Evolutionary conservation across 2,113 vertebrate species (phyloP).

Genomic region (Cygnus atratus): DNA sequence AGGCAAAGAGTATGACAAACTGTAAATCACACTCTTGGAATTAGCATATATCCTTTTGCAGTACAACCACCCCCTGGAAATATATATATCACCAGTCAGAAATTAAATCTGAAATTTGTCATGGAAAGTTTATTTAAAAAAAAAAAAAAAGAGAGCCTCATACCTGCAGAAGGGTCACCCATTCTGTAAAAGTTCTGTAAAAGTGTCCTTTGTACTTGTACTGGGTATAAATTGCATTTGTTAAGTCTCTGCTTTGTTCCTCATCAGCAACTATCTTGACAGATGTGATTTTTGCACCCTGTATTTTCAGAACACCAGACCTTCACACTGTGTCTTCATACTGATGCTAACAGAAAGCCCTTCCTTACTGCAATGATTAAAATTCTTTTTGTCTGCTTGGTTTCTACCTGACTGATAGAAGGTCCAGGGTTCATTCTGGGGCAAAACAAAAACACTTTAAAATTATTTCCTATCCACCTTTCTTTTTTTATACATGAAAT

Average conservation of each 20-base stretch:
- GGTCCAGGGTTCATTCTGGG: neutral
- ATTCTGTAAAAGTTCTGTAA: neutral
- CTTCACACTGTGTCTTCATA: neutral
- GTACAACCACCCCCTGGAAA: neutral
- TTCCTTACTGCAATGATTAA: neutral
- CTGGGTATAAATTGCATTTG: neutral
- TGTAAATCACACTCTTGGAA: neutral
- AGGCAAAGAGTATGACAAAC: neutral
- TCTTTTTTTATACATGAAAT: neutral
- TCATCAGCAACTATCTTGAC: neutral
- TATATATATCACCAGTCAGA: neutral
- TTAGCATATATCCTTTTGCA: neutral
- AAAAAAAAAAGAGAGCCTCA: neutral
- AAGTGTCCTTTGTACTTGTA: neutral
- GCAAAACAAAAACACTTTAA: neutral
- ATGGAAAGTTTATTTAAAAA: neutral
- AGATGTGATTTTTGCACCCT: neutral
- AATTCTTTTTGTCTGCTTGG: neutral
- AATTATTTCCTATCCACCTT: neutral
- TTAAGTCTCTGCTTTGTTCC: neutral
- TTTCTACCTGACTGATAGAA: slow-evolving; percentile 19
- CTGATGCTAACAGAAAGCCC: neutral
- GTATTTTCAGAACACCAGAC: neutral
- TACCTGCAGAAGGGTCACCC: neutral
- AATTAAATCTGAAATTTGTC: neutral